phyloP scores from a whole-genome alignment of 2,888 invertebrate genomes.

The Hecatera dysodea region DNA sequence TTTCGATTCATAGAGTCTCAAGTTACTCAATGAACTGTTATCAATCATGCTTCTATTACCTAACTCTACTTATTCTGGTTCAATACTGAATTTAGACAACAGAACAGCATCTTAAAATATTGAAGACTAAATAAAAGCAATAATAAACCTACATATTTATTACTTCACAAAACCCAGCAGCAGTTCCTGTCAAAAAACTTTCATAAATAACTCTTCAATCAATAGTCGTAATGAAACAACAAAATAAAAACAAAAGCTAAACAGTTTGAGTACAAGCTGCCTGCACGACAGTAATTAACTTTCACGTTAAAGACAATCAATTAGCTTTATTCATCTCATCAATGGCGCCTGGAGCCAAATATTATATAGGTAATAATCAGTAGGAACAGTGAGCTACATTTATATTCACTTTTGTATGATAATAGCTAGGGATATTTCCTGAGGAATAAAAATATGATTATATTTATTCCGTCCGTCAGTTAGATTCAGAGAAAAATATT shows the following conservation, averaged over 20 bases:
- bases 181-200: slow-evolving; percentile 24
- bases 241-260: slow-evolving; percentile 33
- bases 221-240: slow-evolving; percentile 32
- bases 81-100: background rate
- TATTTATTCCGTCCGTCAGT: too few relatives aligned
- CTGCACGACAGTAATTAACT: slow-evolving; percentile 52
- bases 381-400: slow-evolving; percentile 62
- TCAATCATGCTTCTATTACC: too few relatives aligned
- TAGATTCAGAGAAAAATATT: too few relatives aligned
- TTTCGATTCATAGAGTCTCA: too few relatives aligned
- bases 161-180: slow-evolving; percentile 25
- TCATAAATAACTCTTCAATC: slow-evolving; percentile 38
- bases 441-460: too few relatives aligned
- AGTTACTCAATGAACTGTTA: too few relatives aligned
- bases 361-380: slow-evolving; percentile 48
- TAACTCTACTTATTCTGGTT: too few relatives aligned
- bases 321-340: slow-evolving; percentile 77
- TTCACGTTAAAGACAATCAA: slow-evolving; percentile 73
- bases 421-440: too few relatives aligned
- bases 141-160: background rate
- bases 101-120: background rate
- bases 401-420: slow-evolving; percentile 70
- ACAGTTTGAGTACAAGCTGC: slow-evolving; percentile 22
- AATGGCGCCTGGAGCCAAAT: slow-evolving; percentile 66
- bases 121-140: background rate